These are phyloP conservation scores for Pristionchus arcanus DNA, from an alignment of 2,888 invertebrate species.

Conservation along the genomic window DNA sequence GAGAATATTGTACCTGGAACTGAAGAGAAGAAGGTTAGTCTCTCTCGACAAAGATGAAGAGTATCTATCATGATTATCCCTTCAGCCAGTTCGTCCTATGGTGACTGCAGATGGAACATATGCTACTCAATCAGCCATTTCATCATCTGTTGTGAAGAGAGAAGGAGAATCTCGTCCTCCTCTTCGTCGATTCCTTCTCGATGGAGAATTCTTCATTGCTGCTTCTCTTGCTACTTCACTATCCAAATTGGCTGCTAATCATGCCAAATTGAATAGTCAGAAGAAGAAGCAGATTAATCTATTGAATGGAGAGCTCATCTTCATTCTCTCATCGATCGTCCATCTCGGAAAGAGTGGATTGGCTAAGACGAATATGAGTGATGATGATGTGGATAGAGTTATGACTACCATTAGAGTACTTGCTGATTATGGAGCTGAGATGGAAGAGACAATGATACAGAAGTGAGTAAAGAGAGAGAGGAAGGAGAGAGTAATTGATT, in stretches of 20 bases:
- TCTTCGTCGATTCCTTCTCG: constrained; percentile 87
- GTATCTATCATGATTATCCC: constrained; percentile 5
- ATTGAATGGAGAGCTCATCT: constrained; percentile 88
- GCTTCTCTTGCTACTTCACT: constrained; percentile 93
- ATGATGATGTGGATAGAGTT: constrained; percentile 89
- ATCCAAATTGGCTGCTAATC: constrained; percentile 91
- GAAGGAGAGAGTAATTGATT: too few species aligned
- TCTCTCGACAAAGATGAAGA: constrained; percentile 19
- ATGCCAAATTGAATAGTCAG: constrained; percentile 75
- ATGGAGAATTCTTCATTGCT: constrained; percentile 96
- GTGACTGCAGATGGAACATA: constrained; percentile 99
- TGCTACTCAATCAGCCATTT: constrained; percentile 96
- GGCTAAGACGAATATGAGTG: constrained; percentile 85
- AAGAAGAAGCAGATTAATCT: constrained; percentile 69
- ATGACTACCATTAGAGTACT: constrained; percentile 52
- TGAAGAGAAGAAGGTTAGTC: constrained; percentile 57
- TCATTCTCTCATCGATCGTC: constrained; percentile 90
- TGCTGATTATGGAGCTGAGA: constrained; percentile 55
- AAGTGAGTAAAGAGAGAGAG: constrained; percentile 20
- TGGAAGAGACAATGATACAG: constrained; percentile 49
- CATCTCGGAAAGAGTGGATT: constrained; percentile 88
- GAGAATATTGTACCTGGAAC: constrained; percentile 46
- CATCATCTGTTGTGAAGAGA: constrained; percentile 59
- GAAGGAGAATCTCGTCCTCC: background rate
- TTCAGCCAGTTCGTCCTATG: constrained; percentile 82